Percentiles rank a stretch among this genome's conserved stretches.
Evolutionary conservation across 2,113 vertebrate genomes (phyloP).

Genomic region (Calonectris borealis): DNA sequence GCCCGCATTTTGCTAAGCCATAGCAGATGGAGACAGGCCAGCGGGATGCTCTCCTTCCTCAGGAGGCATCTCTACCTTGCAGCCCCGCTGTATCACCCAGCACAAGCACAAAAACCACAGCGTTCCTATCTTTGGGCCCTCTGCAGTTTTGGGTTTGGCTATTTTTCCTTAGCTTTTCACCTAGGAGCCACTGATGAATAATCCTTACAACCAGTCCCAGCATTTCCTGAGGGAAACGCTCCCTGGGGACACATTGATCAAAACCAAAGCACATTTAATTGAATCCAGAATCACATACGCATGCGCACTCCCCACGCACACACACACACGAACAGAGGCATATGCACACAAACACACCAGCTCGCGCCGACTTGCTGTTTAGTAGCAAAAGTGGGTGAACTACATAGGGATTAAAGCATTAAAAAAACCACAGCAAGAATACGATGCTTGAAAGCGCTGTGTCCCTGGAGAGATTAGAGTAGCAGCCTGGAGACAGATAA

Average conservation of each 20-base stretch:
- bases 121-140: not conserved
- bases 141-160: not conserved
- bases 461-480: conserved; percentile 41
- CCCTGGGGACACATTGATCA: not conserved
- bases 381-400: conserved; percentile 53
- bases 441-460: not conserved
- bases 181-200: not conserved
- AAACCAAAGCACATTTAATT: not conserved
- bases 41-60: not conserved
- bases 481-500: conserved; percentile 38
- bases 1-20: not conserved
- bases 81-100: not conserved
- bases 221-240: not conserved
- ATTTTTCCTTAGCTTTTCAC: not conserved
- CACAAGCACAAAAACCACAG: not conserved
- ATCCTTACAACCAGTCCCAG: not conserved
- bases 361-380: not conserved
- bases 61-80: not conserved
- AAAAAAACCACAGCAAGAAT: not conserved
- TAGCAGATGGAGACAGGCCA: not conserved
- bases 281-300: not conserved
- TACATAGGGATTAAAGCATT: conserved; percentile 48
- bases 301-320: rapidly evolving
- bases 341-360: not conserved
- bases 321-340: rapidly evolving